phyloP scores from a whole-genome alignment of 37 sponge, comb jelly and placozoan species.

The Chondrosia reniformis region DNA sequence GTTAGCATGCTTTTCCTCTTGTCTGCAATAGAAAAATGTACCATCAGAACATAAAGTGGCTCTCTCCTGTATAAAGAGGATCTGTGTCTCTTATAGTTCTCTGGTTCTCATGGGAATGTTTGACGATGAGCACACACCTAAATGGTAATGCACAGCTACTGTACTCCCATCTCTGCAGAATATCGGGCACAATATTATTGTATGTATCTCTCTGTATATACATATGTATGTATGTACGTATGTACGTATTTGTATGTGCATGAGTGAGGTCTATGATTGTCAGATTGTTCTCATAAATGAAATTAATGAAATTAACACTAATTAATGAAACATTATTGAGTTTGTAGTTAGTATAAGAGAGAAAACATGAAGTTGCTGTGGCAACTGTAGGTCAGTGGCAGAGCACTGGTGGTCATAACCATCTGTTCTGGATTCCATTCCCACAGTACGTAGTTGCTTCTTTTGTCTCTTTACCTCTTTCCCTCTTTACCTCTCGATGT shows the following conservation, averaged over 20 bases:
- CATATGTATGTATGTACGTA: background rate
- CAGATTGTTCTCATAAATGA: too few relatives aligned
- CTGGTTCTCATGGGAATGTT: conserved; percentile 17
- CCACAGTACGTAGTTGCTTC: too few relatives aligned
- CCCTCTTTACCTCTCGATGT: too few relatives aligned
- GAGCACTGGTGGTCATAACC: too few relatives aligned
- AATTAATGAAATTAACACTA: too few relatives aligned
- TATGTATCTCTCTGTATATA: background rate
- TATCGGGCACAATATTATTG: background rate
- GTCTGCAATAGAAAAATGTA: background rate
- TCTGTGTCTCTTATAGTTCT: conserved; percentile 10
- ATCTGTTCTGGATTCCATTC: too few relatives aligned
- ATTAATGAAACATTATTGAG: too few relatives aligned
- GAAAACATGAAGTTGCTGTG: too few relatives aligned
- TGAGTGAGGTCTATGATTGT: too few relatives aligned
- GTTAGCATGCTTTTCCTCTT: background rate
- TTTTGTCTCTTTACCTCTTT: too few relatives aligned
- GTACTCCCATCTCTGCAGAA: background rate
- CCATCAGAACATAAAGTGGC: background rate
- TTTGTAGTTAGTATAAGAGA: too few relatives aligned
- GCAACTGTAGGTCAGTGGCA: too few relatives aligned
- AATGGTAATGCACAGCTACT: background rate
- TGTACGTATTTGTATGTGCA: background rate
- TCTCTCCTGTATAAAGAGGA: conserved; percentile 3
- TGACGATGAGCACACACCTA: background rate